A percentile compares a stretch with the other conserved stretches of the same genome.
Conservation (phyloP, 2,888 invertebrate genomes). For the Neoitamus cyanurus region DNA sequence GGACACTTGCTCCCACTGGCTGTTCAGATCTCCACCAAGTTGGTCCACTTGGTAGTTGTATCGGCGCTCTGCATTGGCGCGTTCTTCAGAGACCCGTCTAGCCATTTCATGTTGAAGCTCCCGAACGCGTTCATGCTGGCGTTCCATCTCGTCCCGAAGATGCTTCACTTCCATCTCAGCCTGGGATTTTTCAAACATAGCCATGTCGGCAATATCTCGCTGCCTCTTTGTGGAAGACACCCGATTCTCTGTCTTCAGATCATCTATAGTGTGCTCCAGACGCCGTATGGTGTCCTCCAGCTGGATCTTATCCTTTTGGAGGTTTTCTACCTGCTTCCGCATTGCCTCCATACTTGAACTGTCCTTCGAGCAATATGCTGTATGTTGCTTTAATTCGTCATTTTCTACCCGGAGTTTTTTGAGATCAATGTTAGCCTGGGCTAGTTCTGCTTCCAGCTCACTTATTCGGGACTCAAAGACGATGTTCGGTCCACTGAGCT, state of each 20-base stretch:
- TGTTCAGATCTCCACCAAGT: constrained; percentile 79
- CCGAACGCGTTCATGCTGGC: constrained; percentile 79
- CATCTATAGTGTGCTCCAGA: constrained; percentile 74
- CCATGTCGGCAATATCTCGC: constrained; percentile 79
- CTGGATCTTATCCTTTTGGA: constrained; percentile 77
- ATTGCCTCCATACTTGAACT: constrained; percentile 69
- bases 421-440: constrained; percentile 80
- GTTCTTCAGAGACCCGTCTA: constrained; percentile 76
- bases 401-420: constrained; percentile 78
- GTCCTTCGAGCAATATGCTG: constrained; percentile 64
- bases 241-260: constrained; percentile 73
- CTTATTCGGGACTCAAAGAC: constrained; percentile 87
- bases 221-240: constrained; percentile 75
- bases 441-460: constrained; percentile 84
- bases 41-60: constrained; percentile 83
- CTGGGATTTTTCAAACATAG: constrained; percentile 81
- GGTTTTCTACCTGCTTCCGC: constrained; percentile 76
- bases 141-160: constrained; percentile 80
- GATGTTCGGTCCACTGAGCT: constrained; percentile 80
- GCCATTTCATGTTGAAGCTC: constrained; percentile 82
- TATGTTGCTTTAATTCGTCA: constrained; percentile 67
- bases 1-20: constrained; percentile 83
- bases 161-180: constrained; percentile 81
- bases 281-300: constrained; percentile 77
- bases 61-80: constrained; percentile 77